Evolutionary conservation across 1,140 invertebrate genomes (phyloP).

Genomic region (Semibalanus balanoides): DNA sequence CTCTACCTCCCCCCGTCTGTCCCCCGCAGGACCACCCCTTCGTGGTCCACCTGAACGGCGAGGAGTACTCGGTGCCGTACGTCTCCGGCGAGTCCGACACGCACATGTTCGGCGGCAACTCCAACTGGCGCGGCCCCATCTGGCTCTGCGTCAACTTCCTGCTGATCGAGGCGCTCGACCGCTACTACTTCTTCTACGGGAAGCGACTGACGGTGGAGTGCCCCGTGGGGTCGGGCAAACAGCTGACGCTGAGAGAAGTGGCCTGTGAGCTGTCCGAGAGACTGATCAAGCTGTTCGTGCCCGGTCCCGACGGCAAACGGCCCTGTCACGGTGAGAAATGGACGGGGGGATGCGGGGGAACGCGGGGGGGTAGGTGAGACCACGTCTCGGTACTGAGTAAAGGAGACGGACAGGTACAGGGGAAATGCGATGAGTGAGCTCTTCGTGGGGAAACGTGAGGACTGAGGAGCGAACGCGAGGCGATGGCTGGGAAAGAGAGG

Average conservation of each 20-base stretch:
- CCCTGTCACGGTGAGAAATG: conserved; percentile 29
- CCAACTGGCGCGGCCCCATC: conserved; percentile 35
- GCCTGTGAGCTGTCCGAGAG: conserved; percentile 25
- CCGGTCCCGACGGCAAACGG: conserved; percentile 25
- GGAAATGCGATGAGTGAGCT: too few relatives aligned
- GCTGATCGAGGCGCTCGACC: conserved; percentile 28
- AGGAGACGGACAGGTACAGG: too few relatives aligned
- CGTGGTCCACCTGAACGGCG: conserved; percentile 20
- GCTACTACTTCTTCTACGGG: conserved; percentile 29
- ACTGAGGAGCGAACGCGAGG: too few relatives aligned
- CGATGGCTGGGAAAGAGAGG: too few relatives aligned
- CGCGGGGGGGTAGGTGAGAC: too few relatives aligned
- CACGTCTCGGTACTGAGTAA: too few relatives aligned
- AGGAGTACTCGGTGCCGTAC: conserved; percentile 27
- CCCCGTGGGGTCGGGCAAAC: conserved; percentile 27
- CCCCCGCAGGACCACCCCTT: conserved; percentile 18
- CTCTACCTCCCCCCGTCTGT: too few relatives aligned
- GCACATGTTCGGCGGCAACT: conserved; percentile 35
- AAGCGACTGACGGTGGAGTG: conserved; percentile 30
- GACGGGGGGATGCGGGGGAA: too few relatives aligned
- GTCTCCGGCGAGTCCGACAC: conserved; percentile 30
- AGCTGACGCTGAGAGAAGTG: conserved; percentile 27
- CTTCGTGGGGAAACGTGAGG: too few relatives aligned
- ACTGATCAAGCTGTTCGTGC: conserved; percentile 27
- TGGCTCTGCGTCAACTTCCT: conserved; percentile 27